phyloP scores from a whole-genome alignment of 2,797 vertebrate genomes.

The Tenualosa ilisha region DNA sequence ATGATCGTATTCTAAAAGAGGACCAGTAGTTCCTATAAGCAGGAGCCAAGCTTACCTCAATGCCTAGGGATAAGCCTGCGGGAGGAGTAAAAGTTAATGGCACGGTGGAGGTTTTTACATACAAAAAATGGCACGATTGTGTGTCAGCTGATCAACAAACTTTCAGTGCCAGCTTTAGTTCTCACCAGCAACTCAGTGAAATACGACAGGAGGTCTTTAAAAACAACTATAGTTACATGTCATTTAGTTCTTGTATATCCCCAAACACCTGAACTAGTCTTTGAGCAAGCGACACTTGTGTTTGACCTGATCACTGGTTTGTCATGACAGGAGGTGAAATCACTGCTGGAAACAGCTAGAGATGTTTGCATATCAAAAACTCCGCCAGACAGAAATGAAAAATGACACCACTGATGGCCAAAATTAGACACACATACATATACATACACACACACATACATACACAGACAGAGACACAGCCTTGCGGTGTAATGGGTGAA shows the following conservation, averaged over 20 bases:
- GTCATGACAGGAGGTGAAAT: neutral
- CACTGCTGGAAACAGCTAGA: neutral
- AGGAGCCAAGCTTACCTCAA: neutral
- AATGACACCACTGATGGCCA: neutral
- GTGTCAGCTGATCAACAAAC: constrained; percentile 1
- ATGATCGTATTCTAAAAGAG: constrained; percentile 8
- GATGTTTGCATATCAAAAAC: neutral
- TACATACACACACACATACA: neutral
- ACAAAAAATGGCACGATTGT: constrained; percentile 10
- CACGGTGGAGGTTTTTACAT: neutral
- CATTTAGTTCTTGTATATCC: neutral
- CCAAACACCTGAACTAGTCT: neutral
- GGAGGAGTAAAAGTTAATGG: neutral
- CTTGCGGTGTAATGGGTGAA: neutral
- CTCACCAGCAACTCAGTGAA: neutral
- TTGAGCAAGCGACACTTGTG: neutral
- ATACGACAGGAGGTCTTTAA: neutral
- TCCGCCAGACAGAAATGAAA: neutral
- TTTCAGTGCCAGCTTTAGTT: neutral
- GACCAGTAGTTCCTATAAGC: neutral
- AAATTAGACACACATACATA: neutral
- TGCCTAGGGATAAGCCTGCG: neutral
- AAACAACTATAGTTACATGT: neutral
- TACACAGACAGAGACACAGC: neutral
- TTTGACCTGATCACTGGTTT: neutral